Percentiles rank a stretch among this genome's conserved stretches.
These are phyloP conservation scores for Bagarius yarrelli DNA, from an alignment of 2,113 vertebrate species.

Conservation along the genomic window DNA sequence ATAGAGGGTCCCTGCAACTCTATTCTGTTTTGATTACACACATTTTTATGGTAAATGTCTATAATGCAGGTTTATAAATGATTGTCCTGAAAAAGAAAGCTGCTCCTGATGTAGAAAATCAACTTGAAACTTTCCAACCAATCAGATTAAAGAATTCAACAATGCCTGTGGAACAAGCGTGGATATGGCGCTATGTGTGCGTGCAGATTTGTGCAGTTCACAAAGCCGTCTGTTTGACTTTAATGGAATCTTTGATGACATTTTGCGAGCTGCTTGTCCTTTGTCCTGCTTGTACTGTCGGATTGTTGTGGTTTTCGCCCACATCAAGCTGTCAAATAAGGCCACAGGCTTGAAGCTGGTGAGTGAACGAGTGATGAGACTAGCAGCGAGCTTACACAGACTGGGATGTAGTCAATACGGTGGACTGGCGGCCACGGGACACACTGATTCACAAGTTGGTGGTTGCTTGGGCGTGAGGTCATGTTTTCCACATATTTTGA, in stretches of 20 bases:
- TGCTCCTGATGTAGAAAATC: too few species aligned
- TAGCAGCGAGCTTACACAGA: constrained; percentile 36
- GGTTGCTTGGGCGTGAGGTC: constrained; percentile 64
- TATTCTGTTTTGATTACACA: too few species aligned
- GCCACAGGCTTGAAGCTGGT: constrained; percentile 19
- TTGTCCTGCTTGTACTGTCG: constrained; percentile 35
- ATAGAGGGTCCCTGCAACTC: too few species aligned
- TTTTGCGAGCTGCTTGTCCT: constrained; percentile 28
- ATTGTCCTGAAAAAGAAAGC: too few species aligned
- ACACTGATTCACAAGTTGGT: constrained; percentile 58
- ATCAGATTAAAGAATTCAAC: neutral
- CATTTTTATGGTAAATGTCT: too few species aligned
- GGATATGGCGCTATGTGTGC: neutral
- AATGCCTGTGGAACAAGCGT: neutral
- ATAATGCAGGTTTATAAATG: too few species aligned
- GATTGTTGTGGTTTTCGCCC: constrained; percentile 21
- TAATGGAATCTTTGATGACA: constrained; percentile 44
- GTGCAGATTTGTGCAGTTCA: constrained; percentile 8
- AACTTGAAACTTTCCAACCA: neutral
- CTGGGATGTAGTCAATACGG: constrained; percentile 42
- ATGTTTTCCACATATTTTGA: constrained; percentile 60
- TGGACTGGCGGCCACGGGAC: constrained; percentile 41
- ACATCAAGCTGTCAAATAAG: constrained; percentile 5
- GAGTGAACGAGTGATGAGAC: constrained; percentile 23
- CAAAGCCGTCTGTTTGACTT: constrained; percentile 34